phyloP scores from a whole-genome alignment of 2,888 invertebrate species.

The Chesias legatella region DNA sequence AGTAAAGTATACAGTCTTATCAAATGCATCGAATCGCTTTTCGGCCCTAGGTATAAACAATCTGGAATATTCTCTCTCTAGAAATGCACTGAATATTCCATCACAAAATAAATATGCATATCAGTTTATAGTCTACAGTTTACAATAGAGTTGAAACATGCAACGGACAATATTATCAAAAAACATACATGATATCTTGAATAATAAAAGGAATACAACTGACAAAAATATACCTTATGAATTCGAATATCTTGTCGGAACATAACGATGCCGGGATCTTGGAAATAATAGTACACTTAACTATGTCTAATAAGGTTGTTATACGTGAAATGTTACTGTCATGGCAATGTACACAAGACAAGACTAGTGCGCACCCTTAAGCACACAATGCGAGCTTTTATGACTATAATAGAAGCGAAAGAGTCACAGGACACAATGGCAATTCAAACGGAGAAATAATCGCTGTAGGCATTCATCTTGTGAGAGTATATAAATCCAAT shows the following conservation, averaged over 20 bases:
- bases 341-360: constrained; percentile 30
- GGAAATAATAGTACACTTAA: constrained; percentile 1
- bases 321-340: constrained; percentile 25
- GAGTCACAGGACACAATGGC: constrained; percentile 29
- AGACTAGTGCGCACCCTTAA: constrained; percentile 28
- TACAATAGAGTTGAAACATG: constrained; percentile 4
- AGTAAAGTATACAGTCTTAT: constrained; percentile 7
- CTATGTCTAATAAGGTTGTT: constrained; percentile 1
- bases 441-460: constrained; percentile 20
- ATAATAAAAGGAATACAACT: too few relatives aligned
- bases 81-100: constrained; percentile 20
- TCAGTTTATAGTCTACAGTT: constrained; percentile 4
- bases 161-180: background rate
- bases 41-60: constrained; percentile 13
- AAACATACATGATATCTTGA: too few relatives aligned
- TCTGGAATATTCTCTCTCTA: constrained; percentile 14
- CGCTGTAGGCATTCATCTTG: constrained; percentile 29
- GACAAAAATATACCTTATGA: background rate
- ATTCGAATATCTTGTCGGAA: background rate
- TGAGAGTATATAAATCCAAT: constrained; percentile 25
- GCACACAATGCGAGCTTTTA: constrained; percentile 36
- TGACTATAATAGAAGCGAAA: constrained; percentile 35
- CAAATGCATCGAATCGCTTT: constrained; percentile 18
- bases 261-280: background rate
- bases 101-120: constrained; percentile 17